These are phyloP conservation scores for Andrena minutula DNA, from an alignment of 2,888 invertebrate species.

Conservation along the genomic window DNA sequence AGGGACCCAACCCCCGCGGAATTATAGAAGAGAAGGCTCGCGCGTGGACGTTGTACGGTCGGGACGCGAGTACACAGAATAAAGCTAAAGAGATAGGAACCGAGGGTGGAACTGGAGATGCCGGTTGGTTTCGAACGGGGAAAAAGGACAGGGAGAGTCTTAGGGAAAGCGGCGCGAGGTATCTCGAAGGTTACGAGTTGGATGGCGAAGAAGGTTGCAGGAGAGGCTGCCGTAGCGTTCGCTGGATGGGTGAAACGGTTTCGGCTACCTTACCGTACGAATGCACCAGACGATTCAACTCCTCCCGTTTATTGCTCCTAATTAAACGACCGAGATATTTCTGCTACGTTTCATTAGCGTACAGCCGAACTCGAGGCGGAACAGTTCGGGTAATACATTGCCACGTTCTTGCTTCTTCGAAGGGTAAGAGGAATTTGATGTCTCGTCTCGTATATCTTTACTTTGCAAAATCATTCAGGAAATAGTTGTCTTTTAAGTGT, in stretches of 20 bases:
- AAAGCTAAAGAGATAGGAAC: slow-evolving; percentile 42
- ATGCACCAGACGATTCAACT: slow-evolving; percentile 82
- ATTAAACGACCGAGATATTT: slow-evolving; percentile 84
- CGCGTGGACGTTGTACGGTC: slow-evolving; percentile 61
- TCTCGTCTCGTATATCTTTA: background rate
- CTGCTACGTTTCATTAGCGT: slow-evolving; percentile 83
- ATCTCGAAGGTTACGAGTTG: slow-evolving; percentile 44
- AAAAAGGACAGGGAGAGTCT: slow-evolving; percentile 19
- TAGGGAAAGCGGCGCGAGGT: slow-evolving; percentile 49
- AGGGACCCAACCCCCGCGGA: slow-evolving; percentile 67
- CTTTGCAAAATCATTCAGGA: background rate
- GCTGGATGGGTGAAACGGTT: slow-evolving; percentile 72
- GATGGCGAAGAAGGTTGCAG: slow-evolving; percentile 47
- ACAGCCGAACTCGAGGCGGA: slow-evolving; percentile 73
- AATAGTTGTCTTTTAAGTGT: background rate
- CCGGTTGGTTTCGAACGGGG: slow-evolving; percentile 32
- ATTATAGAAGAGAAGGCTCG: slow-evolving; percentile 70
- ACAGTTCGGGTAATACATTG: slow-evolving; percentile 76
- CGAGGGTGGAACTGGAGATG: slow-evolving; percentile 5
- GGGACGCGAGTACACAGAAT: slow-evolving; percentile 30
- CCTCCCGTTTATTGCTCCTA: slow-evolving; percentile 83
- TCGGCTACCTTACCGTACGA: slow-evolving; percentile 59
- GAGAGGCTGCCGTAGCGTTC: slow-evolving; percentile 65
- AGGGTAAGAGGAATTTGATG: background rate
- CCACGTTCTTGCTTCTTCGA: slow-evolving; percentile 17